A percentile compares a stretch with the other conserved stretches of the same genome.
These are phyloP conservation scores for Phataginus tetradactyla DNA, from an alignment of 2,797 vertebrate genomes.

Conservation along the genomic window DNA sequence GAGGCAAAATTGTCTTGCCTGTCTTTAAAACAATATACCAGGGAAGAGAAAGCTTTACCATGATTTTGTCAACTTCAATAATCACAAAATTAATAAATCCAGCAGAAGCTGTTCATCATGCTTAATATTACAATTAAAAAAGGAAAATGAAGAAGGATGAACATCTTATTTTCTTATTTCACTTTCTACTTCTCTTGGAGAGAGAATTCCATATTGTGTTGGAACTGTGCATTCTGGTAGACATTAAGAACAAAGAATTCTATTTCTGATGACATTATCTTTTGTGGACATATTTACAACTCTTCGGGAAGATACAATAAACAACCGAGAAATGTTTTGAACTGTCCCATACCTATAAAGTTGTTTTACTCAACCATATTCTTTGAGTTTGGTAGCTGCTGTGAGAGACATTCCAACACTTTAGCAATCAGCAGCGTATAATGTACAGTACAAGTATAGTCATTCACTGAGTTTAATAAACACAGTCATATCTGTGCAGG, in stretches of 20 bases:
- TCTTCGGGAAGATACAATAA: neutral
- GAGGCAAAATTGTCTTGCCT: conserved; percentile 16
- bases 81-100: conserved; percentile 53
- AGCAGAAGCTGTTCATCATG: neutral
- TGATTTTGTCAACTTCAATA: conserved; percentile 34
- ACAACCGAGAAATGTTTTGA: neutral
- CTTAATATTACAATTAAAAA: neutral
- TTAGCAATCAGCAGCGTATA: neutral
- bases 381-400: neutral
- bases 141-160: neutral
- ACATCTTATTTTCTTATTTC: neutral
- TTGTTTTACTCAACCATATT: neutral
- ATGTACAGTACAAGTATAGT: neutral
- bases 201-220: neutral
- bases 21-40: conserved; percentile 43
- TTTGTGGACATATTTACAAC: conserved; percentile 26
- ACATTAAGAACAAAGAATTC: conserved; percentile 9
- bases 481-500: neutral
- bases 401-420: neutral
- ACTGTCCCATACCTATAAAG: neutral
- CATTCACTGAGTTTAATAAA: conserved; percentile 3
- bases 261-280: neutral
- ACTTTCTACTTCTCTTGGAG: neutral
- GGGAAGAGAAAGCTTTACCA: conserved; percentile 28
- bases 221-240: neutral